Evolutionary conservation across 2,113 vertebrate genomes (phyloP), one percentile per base, ranked within the genome.

Genomic region (Cyprinodon tularosa): DNA sequence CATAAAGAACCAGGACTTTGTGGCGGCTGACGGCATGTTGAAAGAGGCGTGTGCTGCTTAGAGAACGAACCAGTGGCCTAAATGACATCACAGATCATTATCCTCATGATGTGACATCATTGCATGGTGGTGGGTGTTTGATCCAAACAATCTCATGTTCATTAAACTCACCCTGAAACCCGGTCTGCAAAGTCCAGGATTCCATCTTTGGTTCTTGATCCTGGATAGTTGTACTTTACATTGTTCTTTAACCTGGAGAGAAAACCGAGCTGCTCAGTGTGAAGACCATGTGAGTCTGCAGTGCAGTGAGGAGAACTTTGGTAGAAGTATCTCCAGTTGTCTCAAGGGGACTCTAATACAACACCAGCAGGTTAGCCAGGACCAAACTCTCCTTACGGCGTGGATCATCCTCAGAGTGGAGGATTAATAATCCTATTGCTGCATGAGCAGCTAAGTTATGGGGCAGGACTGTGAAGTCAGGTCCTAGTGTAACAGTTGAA

Each of bases 151-250:
- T 11, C n/a, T 22, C 8, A 36, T 42, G 62, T 47, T 3, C 2
- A 12, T 9, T 6, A 29, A 72, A 68, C 79, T 74, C 92, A 98
- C 97, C 98, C 98, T 75, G 94, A 93, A 1, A 99, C 95, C 86
- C 98, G 94, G 82, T 96, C 92, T 82, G 96, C 94, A 90, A 99
- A 99, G 44, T 97, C 96, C 90, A 98, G 89, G 74, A 99, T 99
- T 82, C 94, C 96, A 70, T 98, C 96, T 92, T 95, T 97, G 66
- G 95, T 98, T 85, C 96, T 94, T 7, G 94, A 95, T 39, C 98
- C 98, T 81, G 91, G 93, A 61, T 98, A 98, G 88, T 95, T 96
- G 84, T 97, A 99, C 8, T 95, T 96, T 68, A 95, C 81, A 14
- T 96, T 93, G 39, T 96, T 96, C 86, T 99, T 99, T 84, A 96